phyloP scores from a whole-genome alignment of 2,888 invertebrate species.

The Ceratothoa steindachneri region DNA sequence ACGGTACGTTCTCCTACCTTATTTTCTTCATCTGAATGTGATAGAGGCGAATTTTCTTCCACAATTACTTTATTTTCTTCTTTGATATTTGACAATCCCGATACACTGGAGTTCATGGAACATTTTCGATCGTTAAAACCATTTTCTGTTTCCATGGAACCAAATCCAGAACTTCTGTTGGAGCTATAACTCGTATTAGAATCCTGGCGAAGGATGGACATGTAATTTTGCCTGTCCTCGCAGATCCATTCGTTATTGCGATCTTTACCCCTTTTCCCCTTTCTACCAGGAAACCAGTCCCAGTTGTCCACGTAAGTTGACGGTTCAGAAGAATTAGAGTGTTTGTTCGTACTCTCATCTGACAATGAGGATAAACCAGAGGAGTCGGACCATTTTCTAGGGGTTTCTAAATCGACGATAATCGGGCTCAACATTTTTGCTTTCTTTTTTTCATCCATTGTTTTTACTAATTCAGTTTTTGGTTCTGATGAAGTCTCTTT shows the following conservation, averaged over 20 bases:
- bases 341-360: slow-evolving; percentile 28
- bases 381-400: slow-evolving; percentile 30
- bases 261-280: not conserved
- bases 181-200: slow-evolving; percentile 18
- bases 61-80: slow-evolving; percentile 26
- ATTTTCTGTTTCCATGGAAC: slow-evolving; percentile 24
- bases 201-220: not conserved
- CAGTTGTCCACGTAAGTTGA: slow-evolving; percentile 35
- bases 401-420: not conserved
- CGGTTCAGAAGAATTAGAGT: slow-evolving; percentile 25
- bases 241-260: not conserved
- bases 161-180: slow-evolving; percentile 30
- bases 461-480: not conserved
- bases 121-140: slow-evolving; percentile 24
- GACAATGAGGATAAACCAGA: slow-evolving; percentile 42
- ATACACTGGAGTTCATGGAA: slow-evolving; percentile 35
- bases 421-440: not conserved
- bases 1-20: slow-evolving; percentile 16
- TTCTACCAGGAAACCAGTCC: slow-evolving; percentile 46
- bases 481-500: not conserved
- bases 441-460: not conserved
- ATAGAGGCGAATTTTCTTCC: not conserved
- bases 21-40: slow-evolving; percentile 16
- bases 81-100: slow-evolving; percentile 31
- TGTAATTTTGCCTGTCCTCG: not conserved